Evolutionary conservation across 2,113 vertebrate species (phyloP).

Genomic region (Hemiscyllium ocellatum): DNA sequence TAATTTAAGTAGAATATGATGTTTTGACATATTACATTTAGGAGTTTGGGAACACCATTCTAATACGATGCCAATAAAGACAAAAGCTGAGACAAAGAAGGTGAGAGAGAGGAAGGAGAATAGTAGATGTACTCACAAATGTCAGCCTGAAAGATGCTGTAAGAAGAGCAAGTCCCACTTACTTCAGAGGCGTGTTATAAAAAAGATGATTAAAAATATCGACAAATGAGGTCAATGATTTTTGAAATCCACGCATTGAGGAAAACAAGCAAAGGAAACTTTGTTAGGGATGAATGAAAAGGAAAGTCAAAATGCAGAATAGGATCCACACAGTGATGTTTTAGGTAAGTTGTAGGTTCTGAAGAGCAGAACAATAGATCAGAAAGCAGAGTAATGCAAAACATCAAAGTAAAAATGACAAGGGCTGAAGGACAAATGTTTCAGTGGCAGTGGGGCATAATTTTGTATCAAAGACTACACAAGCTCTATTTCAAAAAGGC

Average conservation of each 20-base stretch:
- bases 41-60: background rate
- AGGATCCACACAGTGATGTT: background rate
- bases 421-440: background rate
- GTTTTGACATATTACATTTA: background rate
- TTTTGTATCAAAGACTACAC: background rate
- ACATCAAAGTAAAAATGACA: background rate
- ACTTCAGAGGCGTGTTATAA: too few relatives aligned
- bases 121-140: background rate
- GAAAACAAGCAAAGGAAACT: background rate
- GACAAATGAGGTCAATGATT: background rate
- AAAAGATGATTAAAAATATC: too few relatives aligned
- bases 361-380: background rate
- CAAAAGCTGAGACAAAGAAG: background rate
- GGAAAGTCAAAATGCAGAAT: background rate
- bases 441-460: background rate
- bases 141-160: background rate
- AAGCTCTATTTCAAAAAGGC: background rate
- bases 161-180: too few relatives aligned
- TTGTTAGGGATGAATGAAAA: background rate
- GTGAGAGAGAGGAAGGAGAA: background rate
- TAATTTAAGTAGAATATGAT: background rate
- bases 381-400: background rate
- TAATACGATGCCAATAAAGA: too few relatives aligned
- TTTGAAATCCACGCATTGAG: background rate
- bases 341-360: background rate